These are phyloP conservation scores for Noctua comes DNA, from an alignment of 2,888 invertebrate species.

Conservation along the genomic window DNA sequence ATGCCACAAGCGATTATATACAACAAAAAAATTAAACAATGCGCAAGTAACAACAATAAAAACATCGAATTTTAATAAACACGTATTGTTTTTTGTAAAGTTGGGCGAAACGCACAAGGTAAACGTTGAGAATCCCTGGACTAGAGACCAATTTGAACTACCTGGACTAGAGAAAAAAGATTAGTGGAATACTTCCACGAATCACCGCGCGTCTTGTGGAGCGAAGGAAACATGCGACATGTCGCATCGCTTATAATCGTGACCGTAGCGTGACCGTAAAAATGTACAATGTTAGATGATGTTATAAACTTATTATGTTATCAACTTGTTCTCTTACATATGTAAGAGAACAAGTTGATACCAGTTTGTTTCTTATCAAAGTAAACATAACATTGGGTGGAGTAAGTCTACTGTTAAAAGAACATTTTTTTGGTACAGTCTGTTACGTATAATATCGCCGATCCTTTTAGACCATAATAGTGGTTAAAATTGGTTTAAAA, in stretches of 20 bases:
- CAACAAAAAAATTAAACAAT: too few relatives aligned
- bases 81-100: background rate
- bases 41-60: too few relatives aligned
- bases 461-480: too few relatives aligned
- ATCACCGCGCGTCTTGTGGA: background rate
- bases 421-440: background rate
- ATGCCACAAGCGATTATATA: too few relatives aligned
- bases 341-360: background rate
- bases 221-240: background rate
- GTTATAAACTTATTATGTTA: too few relatives aligned
- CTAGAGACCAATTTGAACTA: too few relatives aligned
- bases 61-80: too few relatives aligned
- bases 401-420: background rate
- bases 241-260: background rate
- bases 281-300: background rate
- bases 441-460: background rate
- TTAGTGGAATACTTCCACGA: too few relatives aligned
- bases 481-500: background rate
- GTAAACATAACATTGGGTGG: background rate
- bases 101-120: background rate
- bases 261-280: background rate
- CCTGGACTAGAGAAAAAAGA: background rate
- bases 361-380: background rate
- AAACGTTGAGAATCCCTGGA: background rate
- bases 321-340: too few relatives aligned